Conservation (phyloP, 1,140 invertebrate species). For the Cherax destructor region DNA sequence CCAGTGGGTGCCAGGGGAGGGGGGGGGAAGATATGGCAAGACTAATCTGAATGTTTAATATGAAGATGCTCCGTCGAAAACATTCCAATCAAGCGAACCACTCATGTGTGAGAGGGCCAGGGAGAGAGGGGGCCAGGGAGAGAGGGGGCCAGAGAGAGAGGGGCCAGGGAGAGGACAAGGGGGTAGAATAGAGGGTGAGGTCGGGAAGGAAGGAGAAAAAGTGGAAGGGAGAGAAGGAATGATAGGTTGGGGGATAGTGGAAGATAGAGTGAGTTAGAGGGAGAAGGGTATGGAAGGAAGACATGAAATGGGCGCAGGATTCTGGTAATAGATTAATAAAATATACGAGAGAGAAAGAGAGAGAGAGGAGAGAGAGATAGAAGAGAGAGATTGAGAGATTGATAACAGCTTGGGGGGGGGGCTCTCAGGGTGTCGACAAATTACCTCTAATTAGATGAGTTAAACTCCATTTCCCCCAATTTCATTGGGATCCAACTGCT, state of each 20-base stretch:
- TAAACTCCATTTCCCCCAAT: background rate
- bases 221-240: background rate
- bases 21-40: conserved; percentile 23
- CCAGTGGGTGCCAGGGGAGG: background rate
- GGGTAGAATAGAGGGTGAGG: background rate
- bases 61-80: conserved; percentile 52
- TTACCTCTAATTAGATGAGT: background rate
- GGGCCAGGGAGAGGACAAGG: background rate
- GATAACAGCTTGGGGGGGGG: background rate
- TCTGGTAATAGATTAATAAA: no score
- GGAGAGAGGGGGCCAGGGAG: background rate
- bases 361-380: background rate
- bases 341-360: background rate
- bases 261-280: background rate
- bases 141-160: background rate
- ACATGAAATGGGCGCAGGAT: no score
- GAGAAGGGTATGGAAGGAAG: background rate
- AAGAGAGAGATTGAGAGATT: background rate
- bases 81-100: conserved; percentile 48
- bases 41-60: conserved; percentile 54
- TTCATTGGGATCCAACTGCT: background rate
- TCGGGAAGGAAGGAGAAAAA: background rate
- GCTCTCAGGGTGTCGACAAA: background rate
- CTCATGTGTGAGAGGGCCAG: conserved; percentile 37
- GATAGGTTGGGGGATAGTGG: background rate